A percentile compares a stretch with the other conserved stretches of the same genome.
Evolutionary conservation across 2,888 invertebrate species (phyloP).

Genomic region (Andrena marginata): DNA sequence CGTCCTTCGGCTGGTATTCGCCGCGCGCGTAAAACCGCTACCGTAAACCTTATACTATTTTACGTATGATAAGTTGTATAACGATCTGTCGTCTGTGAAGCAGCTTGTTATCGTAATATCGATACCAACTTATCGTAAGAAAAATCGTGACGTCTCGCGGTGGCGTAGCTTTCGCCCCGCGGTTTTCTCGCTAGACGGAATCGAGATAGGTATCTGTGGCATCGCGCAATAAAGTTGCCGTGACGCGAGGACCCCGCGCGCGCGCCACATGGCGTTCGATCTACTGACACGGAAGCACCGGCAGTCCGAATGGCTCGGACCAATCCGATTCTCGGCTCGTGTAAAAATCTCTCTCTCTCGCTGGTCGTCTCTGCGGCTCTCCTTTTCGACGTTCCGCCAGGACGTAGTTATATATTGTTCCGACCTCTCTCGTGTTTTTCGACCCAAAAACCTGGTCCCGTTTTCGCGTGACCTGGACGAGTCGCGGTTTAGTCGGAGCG

Average conservation of each 20-base stretch:
- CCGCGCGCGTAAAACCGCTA: not conserved
- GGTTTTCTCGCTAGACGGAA: not conserved
- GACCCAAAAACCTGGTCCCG: constrained; percentile 30
- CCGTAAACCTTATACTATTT: not conserved
- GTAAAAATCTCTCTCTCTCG: not conserved
- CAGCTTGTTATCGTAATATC: too few relatives aligned
- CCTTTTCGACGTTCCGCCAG: not conserved
- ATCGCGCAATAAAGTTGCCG: not conserved
- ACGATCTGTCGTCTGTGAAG: too few relatives aligned
- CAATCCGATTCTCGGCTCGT: not conserved
- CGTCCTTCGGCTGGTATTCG: constrained; percentile 18
- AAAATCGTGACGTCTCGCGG: too few relatives aligned
- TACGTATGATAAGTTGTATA: too few relatives aligned
- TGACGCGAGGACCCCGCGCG: not conserved
- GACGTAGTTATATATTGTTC: not conserved
- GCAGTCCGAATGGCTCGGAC: too few relatives aligned
- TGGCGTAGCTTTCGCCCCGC: not conserved
- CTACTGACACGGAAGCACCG: constrained; percentile 10
- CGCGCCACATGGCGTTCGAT: not conserved
- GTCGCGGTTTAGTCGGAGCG: not conserved
- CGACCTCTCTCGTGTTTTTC: constrained; percentile 18
- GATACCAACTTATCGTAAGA: too few relatives aligned
- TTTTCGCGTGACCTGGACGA: constrained; percentile 1
- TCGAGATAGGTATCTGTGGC: not conserved
- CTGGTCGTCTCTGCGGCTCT: not conserved